Conservation (phyloP, 2,113 vertebrate genomes). For the Prunella fulvescens region DNA sequence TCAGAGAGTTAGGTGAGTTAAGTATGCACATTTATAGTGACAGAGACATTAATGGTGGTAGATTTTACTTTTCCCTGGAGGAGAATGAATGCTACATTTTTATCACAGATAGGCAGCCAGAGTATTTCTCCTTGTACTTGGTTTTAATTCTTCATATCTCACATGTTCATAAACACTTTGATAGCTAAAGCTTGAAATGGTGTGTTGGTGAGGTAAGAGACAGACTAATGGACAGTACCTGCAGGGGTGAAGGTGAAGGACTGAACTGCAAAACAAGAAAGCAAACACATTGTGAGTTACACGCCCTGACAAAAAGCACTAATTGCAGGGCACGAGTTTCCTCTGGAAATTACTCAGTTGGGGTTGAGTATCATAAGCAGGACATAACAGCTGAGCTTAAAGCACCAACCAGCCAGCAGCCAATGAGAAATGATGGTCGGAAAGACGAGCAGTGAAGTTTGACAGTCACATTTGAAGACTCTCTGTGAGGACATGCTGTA, state of each 20-base stretch:
- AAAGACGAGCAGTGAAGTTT: not conserved
- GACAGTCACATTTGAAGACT: not conserved
- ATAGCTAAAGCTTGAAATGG: not conserved
- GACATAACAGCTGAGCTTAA: slow-evolving; percentile 39
- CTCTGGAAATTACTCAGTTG: not conserved
- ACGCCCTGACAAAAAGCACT: slow-evolving; percentile 49
- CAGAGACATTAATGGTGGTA: not conserved
- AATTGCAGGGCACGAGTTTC: not conserved
- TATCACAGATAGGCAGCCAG: not conserved
- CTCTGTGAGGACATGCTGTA: not conserved
- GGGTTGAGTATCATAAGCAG: not conserved
- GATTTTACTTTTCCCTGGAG: not conserved
- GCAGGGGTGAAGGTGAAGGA: slow-evolving; percentile 91
- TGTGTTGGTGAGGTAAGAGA: slow-evolving; percentile 65
- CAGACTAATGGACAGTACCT: slow-evolving; percentile 88
- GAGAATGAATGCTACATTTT: not conserved
- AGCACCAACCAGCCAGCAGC: slow-evolving; percentile 69
- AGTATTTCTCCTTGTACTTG: not conserved
- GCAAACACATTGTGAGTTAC: slow-evolving; percentile 83
- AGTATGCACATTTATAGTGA: not conserved
- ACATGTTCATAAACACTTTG: not conserved
- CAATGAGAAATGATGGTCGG: slow-evolving; percentile 54
- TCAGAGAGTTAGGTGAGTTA: not conserved
- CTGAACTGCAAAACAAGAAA: slow-evolving; percentile 92
- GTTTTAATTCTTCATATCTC: slow-evolving; percentile 1